Conservation (phyloP, 2,797 vertebrate species). For the Coregonus sp. region DNA sequence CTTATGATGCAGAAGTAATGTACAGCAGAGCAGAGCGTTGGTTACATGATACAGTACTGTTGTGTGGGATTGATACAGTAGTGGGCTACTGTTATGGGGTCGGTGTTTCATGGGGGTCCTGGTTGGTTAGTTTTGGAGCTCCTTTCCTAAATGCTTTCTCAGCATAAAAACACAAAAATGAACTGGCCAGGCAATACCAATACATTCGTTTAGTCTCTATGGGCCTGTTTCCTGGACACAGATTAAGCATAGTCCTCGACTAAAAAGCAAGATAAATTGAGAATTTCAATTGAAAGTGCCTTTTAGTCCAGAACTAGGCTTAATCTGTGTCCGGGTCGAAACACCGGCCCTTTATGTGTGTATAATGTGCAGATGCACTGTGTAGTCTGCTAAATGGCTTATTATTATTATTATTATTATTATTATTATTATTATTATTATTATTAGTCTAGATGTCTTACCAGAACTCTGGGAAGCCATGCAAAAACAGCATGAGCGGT, state of each 20-base stretch:
- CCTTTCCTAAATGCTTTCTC: background rate
- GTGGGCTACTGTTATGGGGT: background rate
- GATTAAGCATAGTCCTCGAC: background rate
- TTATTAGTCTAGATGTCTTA: constrained; percentile 64
- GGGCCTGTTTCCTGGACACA: background rate
- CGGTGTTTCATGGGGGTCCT: background rate
- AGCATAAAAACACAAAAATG: background rate
- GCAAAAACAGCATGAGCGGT: constrained; percentile 95
- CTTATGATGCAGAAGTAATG: background rate
- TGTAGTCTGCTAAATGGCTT: background rate
- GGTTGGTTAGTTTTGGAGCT: background rate
- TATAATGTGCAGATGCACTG: background rate
- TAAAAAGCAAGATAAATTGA: background rate
- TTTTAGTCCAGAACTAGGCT: background rate
- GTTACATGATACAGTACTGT: background rate
- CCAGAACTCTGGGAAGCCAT: constrained; percentile 99
- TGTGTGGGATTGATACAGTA: background rate
- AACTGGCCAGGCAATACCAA: background rate
- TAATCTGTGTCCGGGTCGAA: background rate
- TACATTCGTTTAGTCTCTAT: background rate
- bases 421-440: no score
- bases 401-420: no score
- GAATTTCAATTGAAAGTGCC: background rate
- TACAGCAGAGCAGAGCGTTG: background rate
- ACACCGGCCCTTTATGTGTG: background rate